Percentiles rank a stretch among this genome's conserved stretches.
phyloP scores from a whole-genome alignment of 2,797 vertebrate genomes.

The Apogon talboti region DNA sequence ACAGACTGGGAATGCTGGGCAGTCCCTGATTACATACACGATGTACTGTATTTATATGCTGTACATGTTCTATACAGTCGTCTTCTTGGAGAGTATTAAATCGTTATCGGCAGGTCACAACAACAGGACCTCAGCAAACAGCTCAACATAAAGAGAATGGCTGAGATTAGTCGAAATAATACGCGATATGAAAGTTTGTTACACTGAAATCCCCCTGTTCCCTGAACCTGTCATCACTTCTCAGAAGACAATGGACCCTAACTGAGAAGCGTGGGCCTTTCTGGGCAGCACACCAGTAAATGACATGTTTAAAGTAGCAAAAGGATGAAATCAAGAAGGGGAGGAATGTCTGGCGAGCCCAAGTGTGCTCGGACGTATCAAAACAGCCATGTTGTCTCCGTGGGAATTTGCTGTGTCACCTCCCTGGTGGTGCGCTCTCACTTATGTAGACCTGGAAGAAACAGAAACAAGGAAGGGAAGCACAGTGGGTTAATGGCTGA shows the following conservation, averaged over 20 bases:
- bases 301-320: conserved; percentile 66
- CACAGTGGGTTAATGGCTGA: conserved; percentile 35
- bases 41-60: conserved; percentile 46
- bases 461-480: conserved; percentile 49
- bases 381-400: conserved; percentile 62
- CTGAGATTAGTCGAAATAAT: conserved; percentile 51
- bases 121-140: conserved; percentile 27
- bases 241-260: conserved; percentile 59
- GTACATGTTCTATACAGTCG: conserved; percentile 55
- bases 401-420: conserved; percentile 67
- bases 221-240: conserved; percentile 39
- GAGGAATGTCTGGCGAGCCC: conserved; percentile 54
- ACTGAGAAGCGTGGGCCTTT: conserved; percentile 58
- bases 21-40: conserved; percentile 60
- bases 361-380: conserved; percentile 51
- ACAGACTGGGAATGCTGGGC: conserved; percentile 58
- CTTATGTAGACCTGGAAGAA: conserved; percentile 86
- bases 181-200: conserved; percentile 61
- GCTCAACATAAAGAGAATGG: conserved; percentile 53
- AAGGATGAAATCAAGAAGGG: conserved; percentile 47
- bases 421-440: conserved; percentile 60
- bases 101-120: conserved; percentile 31
- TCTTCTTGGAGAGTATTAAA: conserved; percentile 39
- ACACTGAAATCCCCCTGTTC: conserved; percentile 44
- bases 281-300: conserved; percentile 65